These are phyloP conservation scores for Pseudomyrmex sp. DNA, from an alignment of 1,140 invertebrate genomes.

Conservation along the genomic window DNA sequence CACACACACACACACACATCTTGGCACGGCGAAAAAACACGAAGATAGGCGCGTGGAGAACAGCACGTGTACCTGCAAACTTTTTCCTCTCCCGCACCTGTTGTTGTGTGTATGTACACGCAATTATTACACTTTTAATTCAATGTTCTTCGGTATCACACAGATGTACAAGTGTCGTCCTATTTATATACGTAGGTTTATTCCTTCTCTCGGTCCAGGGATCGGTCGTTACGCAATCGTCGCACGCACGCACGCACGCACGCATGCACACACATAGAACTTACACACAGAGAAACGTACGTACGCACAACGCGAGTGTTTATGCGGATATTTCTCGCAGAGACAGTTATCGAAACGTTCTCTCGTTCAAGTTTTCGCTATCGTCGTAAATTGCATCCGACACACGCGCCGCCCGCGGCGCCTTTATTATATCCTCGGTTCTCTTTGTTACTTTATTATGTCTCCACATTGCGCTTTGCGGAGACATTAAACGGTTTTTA, in stretches of 20 bases:
- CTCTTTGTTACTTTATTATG: conserved; percentile 35
- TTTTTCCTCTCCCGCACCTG: not conserved
- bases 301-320: conserved; percentile 9
- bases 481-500: conserved; percentile 21
- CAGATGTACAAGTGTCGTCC: conserved; percentile 40
- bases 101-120: conserved; percentile 26
- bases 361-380: conserved; percentile 46
- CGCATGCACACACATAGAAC: not conserved
- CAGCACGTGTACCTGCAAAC: conserved; percentile 39
- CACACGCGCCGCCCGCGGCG: conserved; percentile 16
- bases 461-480: conserved; percentile 20
- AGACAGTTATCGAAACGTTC: conserved; percentile 53
- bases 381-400: conserved; percentile 62
- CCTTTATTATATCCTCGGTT: conserved; percentile 43
- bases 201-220: conserved; percentile 46
- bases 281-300: conserved; percentile 16
- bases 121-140: conserved; percentile 41
- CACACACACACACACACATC: not conserved
- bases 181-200: conserved; percentile 54
- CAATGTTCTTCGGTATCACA: conserved; percentile 40
- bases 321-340: conserved; percentile 11
- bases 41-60: conserved; percentile 21
- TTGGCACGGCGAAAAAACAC: not conserved
- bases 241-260: conserved; percentile 32
- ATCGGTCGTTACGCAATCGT: conserved; percentile 73